Conservation (phyloP, 2,113 vertebrate species). For the Eidolon helvum region DNA sequence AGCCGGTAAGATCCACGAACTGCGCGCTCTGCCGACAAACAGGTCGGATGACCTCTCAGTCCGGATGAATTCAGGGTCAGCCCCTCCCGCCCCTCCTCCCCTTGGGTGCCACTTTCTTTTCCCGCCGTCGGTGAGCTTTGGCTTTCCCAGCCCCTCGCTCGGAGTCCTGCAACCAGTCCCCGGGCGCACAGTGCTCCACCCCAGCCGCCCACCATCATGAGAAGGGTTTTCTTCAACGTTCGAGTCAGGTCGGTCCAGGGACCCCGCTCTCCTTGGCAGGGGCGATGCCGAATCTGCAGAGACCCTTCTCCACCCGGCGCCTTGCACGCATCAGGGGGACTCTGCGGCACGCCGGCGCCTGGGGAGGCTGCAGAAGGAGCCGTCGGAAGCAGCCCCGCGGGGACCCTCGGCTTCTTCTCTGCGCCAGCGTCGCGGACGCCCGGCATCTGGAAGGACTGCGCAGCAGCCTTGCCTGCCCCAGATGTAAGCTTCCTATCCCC, state of each 20-base stretch:
- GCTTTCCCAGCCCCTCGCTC: background rate
- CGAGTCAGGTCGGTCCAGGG: background rate
- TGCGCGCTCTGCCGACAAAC: background rate
- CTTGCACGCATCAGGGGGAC: background rate
- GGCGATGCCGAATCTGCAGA: background rate
- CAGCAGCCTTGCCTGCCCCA: background rate
- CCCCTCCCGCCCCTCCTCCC: background rate
- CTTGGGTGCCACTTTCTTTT: background rate
- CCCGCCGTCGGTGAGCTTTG: background rate
- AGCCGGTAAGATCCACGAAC: constrained; percentile 79
- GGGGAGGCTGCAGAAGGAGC: background rate
- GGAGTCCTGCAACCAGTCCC: background rate
- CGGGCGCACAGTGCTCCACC: background rate
- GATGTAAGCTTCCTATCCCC: background rate
- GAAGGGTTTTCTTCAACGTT: background rate
- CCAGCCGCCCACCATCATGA: background rate
- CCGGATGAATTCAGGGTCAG: background rate
- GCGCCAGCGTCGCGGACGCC: background rate
- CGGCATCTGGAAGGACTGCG: background rate
- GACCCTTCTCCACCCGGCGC: background rate
- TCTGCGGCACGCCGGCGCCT: background rate
- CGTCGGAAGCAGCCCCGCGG: background rate
- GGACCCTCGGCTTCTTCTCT: background rate
- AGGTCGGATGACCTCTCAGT: background rate
- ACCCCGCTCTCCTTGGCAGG: background rate